Percentiles rank a stretch among this genome's conserved stretches.
Evolutionary conservation across 2,797 vertebrate genomes (phyloP).

Genomic region (Bovichtus variegatus): DNA sequence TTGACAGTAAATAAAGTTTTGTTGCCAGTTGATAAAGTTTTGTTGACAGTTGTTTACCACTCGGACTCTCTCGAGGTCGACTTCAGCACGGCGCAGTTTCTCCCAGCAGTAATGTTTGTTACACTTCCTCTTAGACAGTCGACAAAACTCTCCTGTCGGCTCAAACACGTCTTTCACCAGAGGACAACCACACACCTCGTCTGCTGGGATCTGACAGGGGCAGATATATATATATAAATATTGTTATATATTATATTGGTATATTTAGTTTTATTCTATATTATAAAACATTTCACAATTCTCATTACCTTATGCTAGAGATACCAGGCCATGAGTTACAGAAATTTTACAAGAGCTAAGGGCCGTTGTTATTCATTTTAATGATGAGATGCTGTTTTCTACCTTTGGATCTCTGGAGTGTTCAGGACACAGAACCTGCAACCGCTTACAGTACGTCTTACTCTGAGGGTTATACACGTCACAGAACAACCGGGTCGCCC

Average conservation of each 20-base stretch:
- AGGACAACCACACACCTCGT: slow-evolving; percentile 94
- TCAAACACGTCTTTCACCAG: slow-evolving; percentile 94
- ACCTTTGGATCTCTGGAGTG: slow-evolving; percentile 93
- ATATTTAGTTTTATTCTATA: not conserved
- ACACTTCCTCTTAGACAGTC: slow-evolving; percentile 92
- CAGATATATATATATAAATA: too few species aligned
- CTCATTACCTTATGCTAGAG: too few species aligned
- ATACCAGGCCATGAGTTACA: too few species aligned
- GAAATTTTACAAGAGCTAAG: too few species aligned
- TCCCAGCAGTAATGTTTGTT: slow-evolving; percentile 97
- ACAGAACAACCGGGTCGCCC: slow-evolving; percentile 93
- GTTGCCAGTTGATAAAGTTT: not conserved
- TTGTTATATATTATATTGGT: too few species aligned
- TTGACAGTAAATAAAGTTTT: too few species aligned
- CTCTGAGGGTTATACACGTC: slow-evolving; percentile 95
- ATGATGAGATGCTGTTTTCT: not conserved
- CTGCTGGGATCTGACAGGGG: slow-evolving; percentile 86
- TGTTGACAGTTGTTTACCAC: slow-evolving; percentile 50
- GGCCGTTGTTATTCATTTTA: too few species aligned
- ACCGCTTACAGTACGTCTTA: slow-evolving; percentile 94
- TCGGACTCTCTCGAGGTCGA: slow-evolving; percentile 91
- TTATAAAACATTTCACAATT: too few species aligned
- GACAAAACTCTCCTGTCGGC: slow-evolving; percentile 93
- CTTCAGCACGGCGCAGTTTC: slow-evolving; percentile 92
- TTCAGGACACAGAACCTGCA: slow-evolving; percentile 93